Percentiles rank a stretch among this genome's conserved stretches.
Conservation (phyloP, 2,113 vertebrate genomes). For the Actenoides hombroni region DNA sequence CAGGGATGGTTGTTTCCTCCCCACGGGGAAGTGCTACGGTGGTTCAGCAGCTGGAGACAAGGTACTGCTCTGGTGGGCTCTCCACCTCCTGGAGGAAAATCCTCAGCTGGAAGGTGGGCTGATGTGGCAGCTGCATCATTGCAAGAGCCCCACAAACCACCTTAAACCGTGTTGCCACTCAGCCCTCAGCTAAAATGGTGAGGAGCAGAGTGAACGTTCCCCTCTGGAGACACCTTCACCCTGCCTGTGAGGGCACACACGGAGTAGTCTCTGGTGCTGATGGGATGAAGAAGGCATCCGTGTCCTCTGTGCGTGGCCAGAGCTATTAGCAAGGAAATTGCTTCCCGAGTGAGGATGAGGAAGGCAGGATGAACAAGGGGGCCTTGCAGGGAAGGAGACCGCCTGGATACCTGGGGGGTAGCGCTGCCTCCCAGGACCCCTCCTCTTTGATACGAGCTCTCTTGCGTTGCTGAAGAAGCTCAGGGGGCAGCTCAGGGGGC, state of each 20-base stretch:
- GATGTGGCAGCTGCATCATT: not conserved
- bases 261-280: not conserved
- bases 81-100: not conserved
- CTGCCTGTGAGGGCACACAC: not conserved
- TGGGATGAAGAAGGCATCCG: accelerated
- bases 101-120: not conserved
- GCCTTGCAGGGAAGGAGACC: not conserved
- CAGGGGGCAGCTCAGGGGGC: not conserved
- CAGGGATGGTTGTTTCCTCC: not conserved
- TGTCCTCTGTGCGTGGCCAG: not conserved
- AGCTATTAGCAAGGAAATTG: not conserved
- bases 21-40: accelerated
- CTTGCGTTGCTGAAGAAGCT: not conserved
- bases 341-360: not conserved
- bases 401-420: not conserved
- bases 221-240: not conserved
- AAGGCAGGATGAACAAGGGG: not conserved
- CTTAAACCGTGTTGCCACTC: not conserved
- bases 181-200: not conserved
- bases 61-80: not conserved
- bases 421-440: not conserved
- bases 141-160: not conserved
- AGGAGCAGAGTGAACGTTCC: not conserved
- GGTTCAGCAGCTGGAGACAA: not conserved
- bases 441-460: accelerated